Conservation (phyloP, 2,888 invertebrate species). For the Falcaria lacertinaria region DNA sequence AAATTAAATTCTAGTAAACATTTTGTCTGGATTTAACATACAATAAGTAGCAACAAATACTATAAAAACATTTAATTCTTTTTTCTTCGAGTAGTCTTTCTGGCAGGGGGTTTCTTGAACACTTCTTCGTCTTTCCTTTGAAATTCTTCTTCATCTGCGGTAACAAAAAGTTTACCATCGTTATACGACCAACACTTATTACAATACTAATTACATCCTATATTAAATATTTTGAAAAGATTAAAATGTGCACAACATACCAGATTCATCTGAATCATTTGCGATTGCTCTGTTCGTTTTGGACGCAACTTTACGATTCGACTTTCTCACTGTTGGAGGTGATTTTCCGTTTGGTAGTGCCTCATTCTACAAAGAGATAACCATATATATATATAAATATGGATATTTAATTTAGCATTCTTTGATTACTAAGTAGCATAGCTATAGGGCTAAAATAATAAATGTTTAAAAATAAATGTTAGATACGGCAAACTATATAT, state of each 20-base stretch:
- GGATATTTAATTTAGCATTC: too few species aligned
- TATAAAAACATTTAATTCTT: constrained; percentile 27
- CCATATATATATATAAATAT: not conserved
- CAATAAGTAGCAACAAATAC: not conserved
- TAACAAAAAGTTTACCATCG: too few species aligned
- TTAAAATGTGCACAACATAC: too few species aligned
- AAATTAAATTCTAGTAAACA: too few species aligned
- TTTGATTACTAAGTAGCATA: too few species aligned
- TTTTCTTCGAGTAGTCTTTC: constrained; percentile 57
- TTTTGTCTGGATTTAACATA: too few species aligned
- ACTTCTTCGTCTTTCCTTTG: constrained; percentile 57
- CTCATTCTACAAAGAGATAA: constrained; percentile 51
- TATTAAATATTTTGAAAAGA: too few species aligned
- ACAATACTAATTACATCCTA: not conserved
- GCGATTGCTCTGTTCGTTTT: constrained; percentile 36
- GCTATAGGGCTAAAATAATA: too few species aligned
- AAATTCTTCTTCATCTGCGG: constrained; percentile 63
- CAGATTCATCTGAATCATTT: constrained; percentile 63
- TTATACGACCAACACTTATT: too few species aligned
- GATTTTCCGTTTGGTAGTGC: constrained; percentile 45
- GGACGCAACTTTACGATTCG: constrained; percentile 45
- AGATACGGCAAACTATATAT: too few species aligned
- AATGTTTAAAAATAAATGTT: too few species aligned
- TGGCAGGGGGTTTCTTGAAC: constrained; percentile 66
- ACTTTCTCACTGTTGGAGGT: constrained; percentile 58